phyloP scores from a whole-genome alignment of 1,140 invertebrate species.

The Atta texana region DNA sequence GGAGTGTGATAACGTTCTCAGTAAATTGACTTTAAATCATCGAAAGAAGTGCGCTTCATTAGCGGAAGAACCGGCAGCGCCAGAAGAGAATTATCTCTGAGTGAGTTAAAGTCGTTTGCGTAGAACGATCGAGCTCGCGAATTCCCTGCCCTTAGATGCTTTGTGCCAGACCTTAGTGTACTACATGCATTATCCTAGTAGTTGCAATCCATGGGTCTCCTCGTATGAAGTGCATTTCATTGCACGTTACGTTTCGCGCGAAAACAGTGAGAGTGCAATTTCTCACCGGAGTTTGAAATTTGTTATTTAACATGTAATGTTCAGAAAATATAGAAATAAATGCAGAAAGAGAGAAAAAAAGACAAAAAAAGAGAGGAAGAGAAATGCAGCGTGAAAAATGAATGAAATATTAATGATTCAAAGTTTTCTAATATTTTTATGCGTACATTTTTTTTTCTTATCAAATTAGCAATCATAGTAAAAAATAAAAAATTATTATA shows the following conservation, averaged over 20 bases:
- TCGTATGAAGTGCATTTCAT: constrained; percentile 24
- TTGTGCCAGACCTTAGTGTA: constrained; percentile 17
- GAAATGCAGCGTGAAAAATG: background rate
- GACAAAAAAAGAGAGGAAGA: background rate
- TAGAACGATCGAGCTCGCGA: constrained; percentile 54
- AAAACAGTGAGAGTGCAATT: constrained; percentile 23
- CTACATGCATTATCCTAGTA: background rate
- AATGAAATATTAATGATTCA: constrained; percentile 1
- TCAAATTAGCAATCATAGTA: background rate
- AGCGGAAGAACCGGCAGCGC: constrained; percentile 48
- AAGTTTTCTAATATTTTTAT: background rate
- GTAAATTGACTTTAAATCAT: constrained; percentile 64
- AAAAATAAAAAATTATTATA: constrained; percentile 2
- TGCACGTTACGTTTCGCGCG: background rate
- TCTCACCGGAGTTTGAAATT: background rate
- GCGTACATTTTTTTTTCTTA: background rate
- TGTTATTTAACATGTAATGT: constrained; percentile 19
- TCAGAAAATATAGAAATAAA: background rate
- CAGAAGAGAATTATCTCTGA: constrained; percentile 57
- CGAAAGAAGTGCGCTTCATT: constrained; percentile 60
- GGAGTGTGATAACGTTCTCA: constrained; percentile 55
- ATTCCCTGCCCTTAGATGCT: constrained; percentile 21
- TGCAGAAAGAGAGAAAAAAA: background rate
- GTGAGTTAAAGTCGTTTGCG: constrained; percentile 62
- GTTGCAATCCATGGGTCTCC: constrained; percentile 4